Base-by-base conservation (phyloP, 2,113 vertebrate species). In the Cyanoramphus novaezelandiae region DNA sequence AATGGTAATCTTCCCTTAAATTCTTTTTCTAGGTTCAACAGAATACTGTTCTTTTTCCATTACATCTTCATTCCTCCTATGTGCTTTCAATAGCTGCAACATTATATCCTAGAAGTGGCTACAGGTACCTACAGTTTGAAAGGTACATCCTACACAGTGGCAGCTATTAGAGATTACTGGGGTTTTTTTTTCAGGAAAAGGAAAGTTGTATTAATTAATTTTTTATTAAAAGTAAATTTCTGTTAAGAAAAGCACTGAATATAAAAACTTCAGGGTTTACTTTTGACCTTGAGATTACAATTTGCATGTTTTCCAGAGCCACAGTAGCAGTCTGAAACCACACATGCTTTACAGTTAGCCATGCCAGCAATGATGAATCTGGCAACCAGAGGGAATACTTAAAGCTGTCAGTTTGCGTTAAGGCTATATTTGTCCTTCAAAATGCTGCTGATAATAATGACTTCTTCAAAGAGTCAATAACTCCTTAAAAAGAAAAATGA, bases 361-460 rank as follows among this genome's bases (percentile, higher is more conserved):
- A 79, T 82, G 86, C 86, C 94, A 97, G 77, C 70, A 94, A 46
- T 62, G 71, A 94, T 57, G 72, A 93, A 84, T 93, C 62, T 86
- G 85, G 52, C 62, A 68, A 96, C 92, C 90, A 82, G 43, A 88
- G 13, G 52, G 86, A 95, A 96, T 94, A 96, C 78, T 90, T 94
- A 78, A 93, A 96, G 88, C 70, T 95, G 95, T 83, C 96, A 81
- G 74, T 77, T 92, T 94, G 88, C 75, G 94, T 94, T 95, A 97
- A 83, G 57, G 76, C 52, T 91, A 37, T 59, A 93, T 70, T 78
- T 81, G 47, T 83, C 88, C 88, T 95, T 91, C 85, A 86, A 92
- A 97, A 92, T 64, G 52, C 46, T 80, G 82, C 20, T 94, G 59
- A 92, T 87, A 94, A 96, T 94, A 95, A 95, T 7, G 29, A 94